phyloP scores from a whole-genome alignment of 2,113 vertebrate genomes.

The Prionailurus viverrinus region DNA sequence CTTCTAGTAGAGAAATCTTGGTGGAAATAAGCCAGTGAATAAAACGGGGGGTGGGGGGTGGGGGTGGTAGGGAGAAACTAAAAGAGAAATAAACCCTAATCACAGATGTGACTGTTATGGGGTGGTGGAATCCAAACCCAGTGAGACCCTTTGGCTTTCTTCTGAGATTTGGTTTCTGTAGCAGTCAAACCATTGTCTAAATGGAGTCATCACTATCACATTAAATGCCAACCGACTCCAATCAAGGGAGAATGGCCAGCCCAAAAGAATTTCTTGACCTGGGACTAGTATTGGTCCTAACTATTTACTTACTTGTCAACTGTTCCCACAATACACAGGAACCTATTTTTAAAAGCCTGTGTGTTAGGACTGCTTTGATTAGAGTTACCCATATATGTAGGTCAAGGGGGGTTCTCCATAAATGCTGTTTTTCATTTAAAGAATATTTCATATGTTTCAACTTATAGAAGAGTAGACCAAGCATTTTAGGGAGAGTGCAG shows the following conservation, averaged over 20 bases:
- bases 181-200: background rate
- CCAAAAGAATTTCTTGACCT: background rate
- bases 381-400: background rate
- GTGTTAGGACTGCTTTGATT: background rate
- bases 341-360: background rate
- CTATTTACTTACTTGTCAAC: background rate
- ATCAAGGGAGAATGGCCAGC: background rate
- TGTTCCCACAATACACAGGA: background rate
- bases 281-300: background rate
- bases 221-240: background rate
- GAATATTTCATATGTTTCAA: background rate
- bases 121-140: background rate
- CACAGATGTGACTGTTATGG: background rate
- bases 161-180: background rate
- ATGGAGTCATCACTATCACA: background rate
- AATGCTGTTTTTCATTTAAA: background rate
- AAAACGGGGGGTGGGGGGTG: background rate
- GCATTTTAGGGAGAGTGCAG: background rate
- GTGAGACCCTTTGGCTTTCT: background rate
- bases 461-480: background rate
- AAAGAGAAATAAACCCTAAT: background rate
- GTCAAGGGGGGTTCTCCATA: background rate
- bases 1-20: background rate
- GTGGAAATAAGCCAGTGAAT: background rate
- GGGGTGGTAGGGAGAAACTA: background rate